Percentiles rank a stretch among this genome's conserved stretches.
Evolutionary conservation across 2,797 vertebrate genomes (phyloP).

Genomic region (Xenopus petersii): DNA sequence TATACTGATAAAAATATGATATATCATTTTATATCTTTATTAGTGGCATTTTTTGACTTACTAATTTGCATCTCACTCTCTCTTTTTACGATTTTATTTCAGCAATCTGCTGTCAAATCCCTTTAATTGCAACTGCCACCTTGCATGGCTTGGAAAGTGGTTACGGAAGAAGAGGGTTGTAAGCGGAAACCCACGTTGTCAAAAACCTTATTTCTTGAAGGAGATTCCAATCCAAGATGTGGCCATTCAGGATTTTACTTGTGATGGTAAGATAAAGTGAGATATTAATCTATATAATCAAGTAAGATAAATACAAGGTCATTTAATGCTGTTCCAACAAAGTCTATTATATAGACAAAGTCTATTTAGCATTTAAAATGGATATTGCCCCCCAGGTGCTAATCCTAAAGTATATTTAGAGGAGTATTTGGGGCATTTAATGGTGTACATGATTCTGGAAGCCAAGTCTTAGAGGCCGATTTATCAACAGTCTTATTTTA

Average conservation of each 20-base stretch:
- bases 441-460: no score
- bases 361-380: no score
- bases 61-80: not conserved
- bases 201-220: slow-evolving; percentile 92
- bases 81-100: not conserved
- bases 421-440: no score
- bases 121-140: slow-evolving; percentile 94
- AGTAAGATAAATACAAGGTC: no score
- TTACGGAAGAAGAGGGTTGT: slow-evolving; percentile 90
- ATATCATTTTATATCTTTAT: not conserved
- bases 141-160: slow-evolving; percentile 95
- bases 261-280: slow-evolving; percentile 75
- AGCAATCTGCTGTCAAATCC: slow-evolving; percentile 97
- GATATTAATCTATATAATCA: not conserved
- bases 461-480: no score
- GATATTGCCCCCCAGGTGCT: no score
- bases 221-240: slow-evolving; percentile 98
- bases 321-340: no score
- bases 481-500: no score
- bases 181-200: slow-evolving; percentile 95
- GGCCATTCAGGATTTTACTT: slow-evolving; percentile 91
- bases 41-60: not conserved
- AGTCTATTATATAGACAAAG: no score
- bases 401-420: no score
- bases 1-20: no score